A percentile compares a stretch with the other conserved stretches of the same genome.
Conservation (phyloP, 37 sponge, comb jelly and placozoan genomes). For the Spongilla lacustris region DNA sequence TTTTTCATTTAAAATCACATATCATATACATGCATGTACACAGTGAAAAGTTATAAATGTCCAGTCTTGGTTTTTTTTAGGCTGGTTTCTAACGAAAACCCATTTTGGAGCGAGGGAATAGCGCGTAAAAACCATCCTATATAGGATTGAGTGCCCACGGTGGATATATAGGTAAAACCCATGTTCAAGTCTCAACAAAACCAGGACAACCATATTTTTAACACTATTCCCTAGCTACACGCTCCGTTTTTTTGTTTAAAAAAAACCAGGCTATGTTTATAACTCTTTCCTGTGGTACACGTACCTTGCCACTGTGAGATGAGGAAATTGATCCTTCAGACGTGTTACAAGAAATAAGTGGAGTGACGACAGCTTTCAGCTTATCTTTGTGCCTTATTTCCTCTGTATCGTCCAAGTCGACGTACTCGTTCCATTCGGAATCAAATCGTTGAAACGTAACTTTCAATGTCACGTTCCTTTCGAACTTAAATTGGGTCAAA, state of each 20-base stretch:
- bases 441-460: slow-evolving; percentile 53
- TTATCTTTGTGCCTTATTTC: slow-evolving; percentile 33
- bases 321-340: neutral
- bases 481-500: slow-evolving; percentile 16
- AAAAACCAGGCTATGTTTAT: neutral
- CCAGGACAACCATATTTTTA: neutral
- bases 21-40: slow-evolving; percentile 1
- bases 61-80: neutral
- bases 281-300: neutral
- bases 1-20: neutral
- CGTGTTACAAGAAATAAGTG: neutral
- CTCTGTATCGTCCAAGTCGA: slow-evolving; percentile 31
- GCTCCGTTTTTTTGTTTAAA: neutral
- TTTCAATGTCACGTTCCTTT: slow-evolving; percentile 11
- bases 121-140: neutral
- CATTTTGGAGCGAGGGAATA: neutral
- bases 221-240: neutral
- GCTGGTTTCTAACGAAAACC: neutral
- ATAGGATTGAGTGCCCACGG: neutral
- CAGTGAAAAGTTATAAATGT: neutral
- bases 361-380: slow-evolving; percentile 38
- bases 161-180: neutral
- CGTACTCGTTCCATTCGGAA: slow-evolving; percentile 46
- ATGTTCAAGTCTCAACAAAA: neutral
- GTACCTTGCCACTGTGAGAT: neutral